Evolutionary conservation across 2,888 invertebrate genomes (phyloP).

Genomic region (Sphaerolaimus hirsutus): DNA sequence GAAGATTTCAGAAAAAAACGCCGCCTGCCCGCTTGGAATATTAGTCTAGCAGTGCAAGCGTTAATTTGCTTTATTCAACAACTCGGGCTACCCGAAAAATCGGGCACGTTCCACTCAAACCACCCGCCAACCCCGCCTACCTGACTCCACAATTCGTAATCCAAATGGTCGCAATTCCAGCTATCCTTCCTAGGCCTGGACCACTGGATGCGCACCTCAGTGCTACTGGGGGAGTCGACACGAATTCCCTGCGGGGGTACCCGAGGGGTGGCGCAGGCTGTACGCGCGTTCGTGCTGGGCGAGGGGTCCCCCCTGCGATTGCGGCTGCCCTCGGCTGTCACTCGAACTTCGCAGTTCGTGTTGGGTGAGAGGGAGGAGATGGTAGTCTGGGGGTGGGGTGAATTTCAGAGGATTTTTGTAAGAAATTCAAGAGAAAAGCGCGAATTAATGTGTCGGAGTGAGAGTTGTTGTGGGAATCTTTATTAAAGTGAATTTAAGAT

Average conservation of each 20-base stretch:
- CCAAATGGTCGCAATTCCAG: conserved; percentile 24
- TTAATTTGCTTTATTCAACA: background rate
- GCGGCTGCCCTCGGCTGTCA: conserved; percentile 15
- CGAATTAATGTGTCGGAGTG: no score
- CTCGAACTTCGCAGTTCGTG: conserved; percentile 19
- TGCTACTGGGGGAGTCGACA: conserved; percentile 18
- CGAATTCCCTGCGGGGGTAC: conserved; percentile 19
- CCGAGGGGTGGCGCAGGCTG: conserved; percentile 21
- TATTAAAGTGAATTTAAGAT: no score
- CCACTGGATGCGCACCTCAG: conserved; percentile 20
- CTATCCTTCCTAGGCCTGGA: conserved; percentile 18
- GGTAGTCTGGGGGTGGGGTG: conserved; percentile 16
- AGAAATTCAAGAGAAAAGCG: no score
- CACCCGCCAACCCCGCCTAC: background rate
- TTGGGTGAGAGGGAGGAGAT: conserved; percentile 20
- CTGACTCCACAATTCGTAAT: conserved; percentile 20
- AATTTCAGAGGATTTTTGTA: no score
- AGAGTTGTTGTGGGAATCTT: no score
- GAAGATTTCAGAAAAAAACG: no score
- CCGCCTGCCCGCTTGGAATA: no score
- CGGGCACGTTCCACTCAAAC: background rate
- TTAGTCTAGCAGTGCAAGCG: background rate
- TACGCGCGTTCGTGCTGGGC: conserved; percentile 20
- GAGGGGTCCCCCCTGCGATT: conserved; percentile 20
- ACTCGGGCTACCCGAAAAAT: background rate